These are phyloP conservation scores for Motacilla tschutschensis DNA, from an alignment of 2,113 vertebrate species.

Conservation along the genomic window DNA sequence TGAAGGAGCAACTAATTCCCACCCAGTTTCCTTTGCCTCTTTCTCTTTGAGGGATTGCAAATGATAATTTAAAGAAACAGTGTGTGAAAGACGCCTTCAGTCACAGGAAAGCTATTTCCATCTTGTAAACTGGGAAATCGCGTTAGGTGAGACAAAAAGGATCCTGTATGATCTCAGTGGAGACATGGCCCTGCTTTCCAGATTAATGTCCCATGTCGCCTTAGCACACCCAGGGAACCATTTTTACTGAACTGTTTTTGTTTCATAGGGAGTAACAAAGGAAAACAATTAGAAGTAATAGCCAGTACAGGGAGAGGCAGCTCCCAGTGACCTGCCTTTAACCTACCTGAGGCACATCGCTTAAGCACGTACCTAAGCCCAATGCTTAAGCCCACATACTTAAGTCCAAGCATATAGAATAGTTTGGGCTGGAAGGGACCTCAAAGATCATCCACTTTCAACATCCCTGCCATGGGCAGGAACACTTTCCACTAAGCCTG, in stretches of 20 bases:
- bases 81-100: conserved; percentile 30
- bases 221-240: background rate
- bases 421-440: background rate
- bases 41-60: conserved; percentile 58
- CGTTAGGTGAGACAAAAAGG: background rate
- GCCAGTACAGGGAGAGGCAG: accelerated
- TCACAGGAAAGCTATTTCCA: conserved; percentile 41
- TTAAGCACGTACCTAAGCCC: background rate
- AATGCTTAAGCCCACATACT: background rate
- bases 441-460: background rate
- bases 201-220: background rate
- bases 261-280: background rate
- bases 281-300: background rate
- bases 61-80: conserved; percentile 64
- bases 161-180: background rate
- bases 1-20: conserved; percentile 60
- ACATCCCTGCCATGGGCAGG: background rate
- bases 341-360: background rate
- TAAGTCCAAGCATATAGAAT: background rate
- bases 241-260: background rate
- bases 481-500: background rate
- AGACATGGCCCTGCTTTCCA: background rate
- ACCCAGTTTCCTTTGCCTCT: conserved; percentile 52
- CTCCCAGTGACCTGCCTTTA: background rate
- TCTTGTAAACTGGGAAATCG: conserved; percentile 12